Conservation (phyloP, 2,113 vertebrate species). For the Danionella cerebrum region DNA sequence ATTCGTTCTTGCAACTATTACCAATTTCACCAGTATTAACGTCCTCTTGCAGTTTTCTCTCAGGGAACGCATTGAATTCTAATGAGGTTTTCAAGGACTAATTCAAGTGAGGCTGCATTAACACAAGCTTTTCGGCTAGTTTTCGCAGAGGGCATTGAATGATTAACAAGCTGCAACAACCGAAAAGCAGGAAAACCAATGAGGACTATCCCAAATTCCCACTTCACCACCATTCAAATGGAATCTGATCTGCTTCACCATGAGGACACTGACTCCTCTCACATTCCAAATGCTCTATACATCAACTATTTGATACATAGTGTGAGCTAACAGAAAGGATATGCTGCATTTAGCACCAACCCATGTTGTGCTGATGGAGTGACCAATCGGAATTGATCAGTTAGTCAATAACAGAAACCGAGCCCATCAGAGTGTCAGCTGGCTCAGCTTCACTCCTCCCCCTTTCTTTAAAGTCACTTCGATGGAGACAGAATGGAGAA, state of each 20-base stretch:
- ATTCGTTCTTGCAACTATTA: too few relatives aligned
- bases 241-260: too few relatives aligned
- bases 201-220: background rate
- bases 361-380: slow-evolving; percentile 28
- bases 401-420: background rate
- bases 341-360: slow-evolving; percentile 45
- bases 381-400: background rate
- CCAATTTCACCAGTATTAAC: too few relatives aligned
- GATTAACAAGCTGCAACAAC: background rate
- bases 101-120: background rate
- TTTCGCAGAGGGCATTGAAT: background rate
- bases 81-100: background rate
- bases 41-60: background rate
- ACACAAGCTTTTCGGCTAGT: background rate
- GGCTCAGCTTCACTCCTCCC: background rate
- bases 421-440: slow-evolving; percentile 20
- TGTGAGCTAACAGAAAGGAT: slow-evolving; percentile 34
- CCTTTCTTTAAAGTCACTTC: slow-evolving; percentile 1
- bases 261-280: too few relatives aligned
- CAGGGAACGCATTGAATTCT: background rate
- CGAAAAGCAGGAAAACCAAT: background rate
- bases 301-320: slow-evolving; percentile 5
- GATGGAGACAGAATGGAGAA: background rate
- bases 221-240: slow-evolving; percentile 1
- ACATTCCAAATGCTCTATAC: slow-evolving; percentile 7